Conservation (phyloP, 2,797 vertebrate genomes). For the Syngnathus acus region DNA sequence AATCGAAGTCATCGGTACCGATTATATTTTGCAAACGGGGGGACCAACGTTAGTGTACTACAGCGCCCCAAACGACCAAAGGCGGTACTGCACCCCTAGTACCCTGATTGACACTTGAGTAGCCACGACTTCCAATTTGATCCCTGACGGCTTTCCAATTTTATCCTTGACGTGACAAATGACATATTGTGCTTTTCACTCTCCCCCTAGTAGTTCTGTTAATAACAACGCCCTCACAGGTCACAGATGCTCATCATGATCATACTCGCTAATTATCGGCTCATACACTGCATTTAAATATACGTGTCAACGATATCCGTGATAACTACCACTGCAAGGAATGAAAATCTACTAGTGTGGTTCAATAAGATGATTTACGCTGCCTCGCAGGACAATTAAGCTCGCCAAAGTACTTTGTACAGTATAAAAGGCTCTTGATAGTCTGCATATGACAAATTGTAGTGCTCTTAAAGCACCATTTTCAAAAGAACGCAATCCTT, state of each 20-base stretch:
- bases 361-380: background rate
- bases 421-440: background rate
- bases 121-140: background rate
- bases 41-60: no score
- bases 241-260: background rate
- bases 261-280: slow-evolving; percentile 6
- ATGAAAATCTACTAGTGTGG: background rate
- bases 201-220: background rate
- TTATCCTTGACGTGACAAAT: background rate
- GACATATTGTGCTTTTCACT: slow-evolving; percentile 5
- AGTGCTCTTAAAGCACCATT: background rate
- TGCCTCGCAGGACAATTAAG: background rate
- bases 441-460: background rate
- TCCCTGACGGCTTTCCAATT: background rate
- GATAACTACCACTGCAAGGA: slow-evolving; percentile 4
- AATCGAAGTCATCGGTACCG: background rate
- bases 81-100: no score
- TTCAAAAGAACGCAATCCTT: slow-evolving; percentile 13
- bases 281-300: slow-evolving; percentile 10
- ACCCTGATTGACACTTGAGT: background rate
- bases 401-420: background rate
- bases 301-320: slow-evolving; percentile 5
- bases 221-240: background rate
- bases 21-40: no score
- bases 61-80: no score